Percentiles rank a stretch among this genome's conserved stretches.
Conservation (phyloP, 2,797 vertebrate species). For the Pseudomugil gertrudae region DNA sequence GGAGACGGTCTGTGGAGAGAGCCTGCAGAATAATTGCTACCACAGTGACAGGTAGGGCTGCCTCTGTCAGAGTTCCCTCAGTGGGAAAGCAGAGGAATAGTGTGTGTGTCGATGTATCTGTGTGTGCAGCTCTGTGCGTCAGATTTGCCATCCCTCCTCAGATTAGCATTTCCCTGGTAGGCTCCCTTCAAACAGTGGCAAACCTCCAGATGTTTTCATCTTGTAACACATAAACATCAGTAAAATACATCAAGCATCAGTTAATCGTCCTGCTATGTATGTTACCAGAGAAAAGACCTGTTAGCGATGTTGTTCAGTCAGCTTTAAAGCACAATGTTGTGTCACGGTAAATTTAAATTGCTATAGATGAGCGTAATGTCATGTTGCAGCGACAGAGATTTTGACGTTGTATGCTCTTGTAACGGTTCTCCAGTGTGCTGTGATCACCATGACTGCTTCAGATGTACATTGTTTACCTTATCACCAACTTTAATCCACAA, state of each 20-base stretch:
- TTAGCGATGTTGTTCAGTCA: slow-evolving; percentile 23
- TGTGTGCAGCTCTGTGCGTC: slow-evolving; percentile 34
- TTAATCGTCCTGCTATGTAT: slow-evolving; percentile 29
- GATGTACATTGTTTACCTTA: slow-evolving; percentile 54
- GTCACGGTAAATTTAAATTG: background rate
- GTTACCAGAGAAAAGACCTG: slow-evolving; percentile 26
- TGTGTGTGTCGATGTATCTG: slow-evolving; percentile 19
- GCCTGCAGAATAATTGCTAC: slow-evolving; percentile 83
- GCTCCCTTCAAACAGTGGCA: slow-evolving; percentile 66
- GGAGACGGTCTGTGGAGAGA: slow-evolving; percentile 76
- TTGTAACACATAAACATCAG: slow-evolving; percentile 49
- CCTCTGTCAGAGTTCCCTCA: slow-evolving; percentile 75
- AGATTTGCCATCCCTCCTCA: slow-evolving; percentile 49
- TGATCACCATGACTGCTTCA: slow-evolving; percentile 47
- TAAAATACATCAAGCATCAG: slow-evolving; percentile 41
- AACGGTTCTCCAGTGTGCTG: slow-evolving; percentile 41
- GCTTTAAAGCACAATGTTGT: slow-evolving; percentile 6
- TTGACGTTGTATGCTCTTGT: slow-evolving; percentile 31
- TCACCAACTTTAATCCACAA: slow-evolving; percentile 30
- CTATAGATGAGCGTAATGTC: too few species aligned
- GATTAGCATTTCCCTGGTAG: slow-evolving; percentile 66
- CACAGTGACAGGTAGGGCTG: slow-evolving; percentile 82
- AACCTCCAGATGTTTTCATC: slow-evolving; percentile 76
- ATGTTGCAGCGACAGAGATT: slow-evolving; percentile 17
- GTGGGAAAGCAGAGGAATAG: slow-evolving; percentile 52